These are phyloP conservation scores for Sminthurides aquaticus DNA, from an alignment of 2,888 invertebrate species.

Conservation along the genomic window DNA sequence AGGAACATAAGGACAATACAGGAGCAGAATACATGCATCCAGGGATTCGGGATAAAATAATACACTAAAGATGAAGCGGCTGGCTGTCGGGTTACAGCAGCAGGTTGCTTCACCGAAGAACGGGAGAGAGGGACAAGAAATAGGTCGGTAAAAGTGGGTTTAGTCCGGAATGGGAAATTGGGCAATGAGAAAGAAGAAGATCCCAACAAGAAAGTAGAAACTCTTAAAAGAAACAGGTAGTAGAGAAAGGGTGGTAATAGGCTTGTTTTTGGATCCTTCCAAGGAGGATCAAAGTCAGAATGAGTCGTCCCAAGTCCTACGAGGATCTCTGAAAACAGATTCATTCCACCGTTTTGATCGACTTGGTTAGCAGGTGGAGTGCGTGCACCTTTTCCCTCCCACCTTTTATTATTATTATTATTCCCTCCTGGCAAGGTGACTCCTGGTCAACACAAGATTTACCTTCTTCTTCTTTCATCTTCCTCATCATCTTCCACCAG, in stretches of 20 bases:
- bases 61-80: not conserved
- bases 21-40: not conserved
- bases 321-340: too few relatives aligned
- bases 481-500: not conserved
- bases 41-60: not conserved
- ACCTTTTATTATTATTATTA: slow-evolving; percentile 27
- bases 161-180: too few relatives aligned
- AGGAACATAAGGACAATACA: too few relatives aligned
- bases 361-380: slow-evolving; percentile 28
- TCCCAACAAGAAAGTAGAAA: too few relatives aligned
- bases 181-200: too few relatives aligned
- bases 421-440: slow-evolving; percentile 28
- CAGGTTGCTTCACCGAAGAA: too few relatives aligned
- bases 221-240: not conserved
- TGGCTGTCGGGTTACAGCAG: too few relatives aligned
- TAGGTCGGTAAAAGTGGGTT: too few relatives aligned
- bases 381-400: slow-evolving; percentile 27
- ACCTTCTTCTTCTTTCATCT: not conserved
- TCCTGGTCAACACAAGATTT: not conserved
- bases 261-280: not conserved
- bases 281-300: too few relatives aligned
- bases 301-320: too few relatives aligned
- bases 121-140: too few relatives aligned
- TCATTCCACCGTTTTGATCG: slow-evolving; percentile 13
- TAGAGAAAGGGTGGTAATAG: too few relatives aligned